phyloP scores from a whole-genome alignment of 2,113 vertebrate species.

The Periophthalmus modestus region DNA sequence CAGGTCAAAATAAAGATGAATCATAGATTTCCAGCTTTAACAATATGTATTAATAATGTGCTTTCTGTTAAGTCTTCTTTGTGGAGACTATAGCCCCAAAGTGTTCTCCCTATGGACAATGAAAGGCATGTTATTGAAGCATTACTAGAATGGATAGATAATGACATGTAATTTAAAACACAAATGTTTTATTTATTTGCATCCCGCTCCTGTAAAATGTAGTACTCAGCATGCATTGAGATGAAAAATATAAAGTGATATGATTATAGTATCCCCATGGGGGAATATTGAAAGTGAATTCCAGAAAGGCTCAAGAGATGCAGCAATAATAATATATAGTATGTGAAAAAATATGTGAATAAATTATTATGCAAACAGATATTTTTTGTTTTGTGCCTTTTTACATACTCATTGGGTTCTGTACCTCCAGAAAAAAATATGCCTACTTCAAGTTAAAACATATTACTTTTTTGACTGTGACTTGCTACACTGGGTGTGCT shows the following conservation, averaged over 20 bases:
- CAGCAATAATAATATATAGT: conserved; percentile 81
- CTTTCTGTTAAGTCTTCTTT: conserved; percentile 70
- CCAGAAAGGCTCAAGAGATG: conserved; percentile 71
- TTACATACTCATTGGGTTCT: neutral
- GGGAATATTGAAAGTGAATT: conserved; percentile 66
- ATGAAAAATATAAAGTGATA: conserved; percentile 69
- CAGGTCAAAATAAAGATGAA: conserved; percentile 54
- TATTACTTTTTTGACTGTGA: neutral
- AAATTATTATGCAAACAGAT: conserved; percentile 74
- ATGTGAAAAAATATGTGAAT: conserved; percentile 72
- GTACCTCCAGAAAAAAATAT: neutral
- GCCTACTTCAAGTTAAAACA: neutral
- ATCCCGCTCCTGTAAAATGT: conserved; percentile 80
- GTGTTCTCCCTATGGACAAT: conserved; percentile 59
- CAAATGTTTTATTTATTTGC: conserved; percentile 78
- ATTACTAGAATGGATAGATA: conserved; percentile 81
- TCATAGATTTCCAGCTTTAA: conserved; percentile 72
- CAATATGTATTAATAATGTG: conserved; percentile 69
- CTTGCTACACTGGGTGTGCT: neutral
- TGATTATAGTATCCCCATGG: conserved; percentile 65
- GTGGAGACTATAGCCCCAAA: conserved; percentile 59
- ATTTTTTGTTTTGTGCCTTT: conserved; percentile 50
- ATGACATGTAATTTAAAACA: conserved; percentile 73
- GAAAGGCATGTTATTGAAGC: conserved; percentile 79
- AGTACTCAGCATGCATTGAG: conserved; percentile 78